These are phyloP conservation scores for Dolichomitus sp. DNA, from an alignment of 2,888 invertebrate species.

Conservation along the genomic window DNA sequence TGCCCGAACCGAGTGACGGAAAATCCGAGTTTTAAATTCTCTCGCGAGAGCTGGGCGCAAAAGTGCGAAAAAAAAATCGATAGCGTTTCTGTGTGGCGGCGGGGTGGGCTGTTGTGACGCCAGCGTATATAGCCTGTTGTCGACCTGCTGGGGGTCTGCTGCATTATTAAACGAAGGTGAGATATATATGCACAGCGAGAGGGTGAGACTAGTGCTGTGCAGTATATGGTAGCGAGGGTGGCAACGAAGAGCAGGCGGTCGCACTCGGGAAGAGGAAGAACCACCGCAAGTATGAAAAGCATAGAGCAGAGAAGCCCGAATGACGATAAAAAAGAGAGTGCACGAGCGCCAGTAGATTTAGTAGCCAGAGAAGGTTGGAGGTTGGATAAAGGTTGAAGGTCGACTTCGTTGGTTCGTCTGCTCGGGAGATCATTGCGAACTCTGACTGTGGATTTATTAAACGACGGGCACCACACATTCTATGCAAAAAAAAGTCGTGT, in stretches of 20 bases:
- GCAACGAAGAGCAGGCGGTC: constrained; percentile 15
- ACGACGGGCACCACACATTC: background rate
- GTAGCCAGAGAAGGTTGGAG: constrained; percentile 57
- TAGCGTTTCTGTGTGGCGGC: constrained; percentile 28
- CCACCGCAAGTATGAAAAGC: constrained; percentile 7
- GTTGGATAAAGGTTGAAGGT: constrained; percentile 61
- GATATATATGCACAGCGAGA: constrained; percentile 13
- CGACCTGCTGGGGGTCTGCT: constrained; percentile 24
- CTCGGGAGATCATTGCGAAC: constrained; percentile 10
- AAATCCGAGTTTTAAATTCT: constrained; percentile 81
- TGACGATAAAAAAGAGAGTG: constrained; percentile 26
- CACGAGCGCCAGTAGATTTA: constrained; percentile 33
- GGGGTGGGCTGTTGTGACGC: constrained; percentile 58
- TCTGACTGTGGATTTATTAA: constrained; percentile 25
- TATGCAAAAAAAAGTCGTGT: background rate
- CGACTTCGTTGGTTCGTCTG: constrained; percentile 41
- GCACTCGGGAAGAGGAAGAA: constrained; percentile 17
- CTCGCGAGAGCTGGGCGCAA: constrained; percentile 62
- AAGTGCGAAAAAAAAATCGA: constrained; percentile 54
- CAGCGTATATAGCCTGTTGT: constrained; percentile 21
- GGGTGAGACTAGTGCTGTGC: constrained; percentile 4
- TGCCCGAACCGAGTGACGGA: constrained; percentile 78
- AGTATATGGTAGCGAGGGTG: constrained; percentile 13
- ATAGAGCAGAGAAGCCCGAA: constrained; percentile 25
- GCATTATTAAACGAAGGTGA: constrained; percentile 51